Conservation (phyloP, 2,113 vertebrate genomes). For the Rhynchopsitta pachyrhyncha region DNA sequence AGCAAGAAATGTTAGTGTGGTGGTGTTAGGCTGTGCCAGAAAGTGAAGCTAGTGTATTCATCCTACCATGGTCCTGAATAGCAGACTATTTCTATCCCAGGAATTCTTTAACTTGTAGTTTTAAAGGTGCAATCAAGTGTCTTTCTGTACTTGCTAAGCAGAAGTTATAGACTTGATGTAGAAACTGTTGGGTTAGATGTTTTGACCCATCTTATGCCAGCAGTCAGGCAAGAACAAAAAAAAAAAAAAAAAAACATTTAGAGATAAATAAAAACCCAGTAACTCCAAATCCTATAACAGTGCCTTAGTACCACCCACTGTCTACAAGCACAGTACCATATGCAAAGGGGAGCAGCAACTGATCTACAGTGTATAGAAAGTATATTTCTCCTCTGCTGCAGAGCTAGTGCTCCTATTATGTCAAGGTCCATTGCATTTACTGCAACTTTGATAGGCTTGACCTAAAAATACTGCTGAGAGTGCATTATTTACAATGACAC, state of each 20-base stretch:
- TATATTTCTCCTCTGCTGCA: not conserved
- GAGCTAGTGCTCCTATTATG: constrained; percentile 14
- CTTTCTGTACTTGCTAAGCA: not conserved
- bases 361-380: not conserved
- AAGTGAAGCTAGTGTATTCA: not conserved
- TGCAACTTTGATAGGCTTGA: constrained; percentile 31
- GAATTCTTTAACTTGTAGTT: not conserved
- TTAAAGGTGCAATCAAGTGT: not conserved
- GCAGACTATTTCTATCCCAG: not conserved
- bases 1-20: not conserved
- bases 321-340: not conserved
- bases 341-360: not conserved
- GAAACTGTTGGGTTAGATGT: not conserved
- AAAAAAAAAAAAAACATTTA: not conserved
- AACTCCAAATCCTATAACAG: not conserved
- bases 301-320: not conserved
- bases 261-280: not conserved
- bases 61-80: not conserved
- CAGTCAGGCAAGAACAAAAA: not conserved
- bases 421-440: not conserved
- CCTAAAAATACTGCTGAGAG: constrained; percentile 21
- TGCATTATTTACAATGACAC: constrained; percentile 36
- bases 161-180: not conserved
- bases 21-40: not conserved
- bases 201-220: not conserved